Conservation (phyloP, 2,113 vertebrate species). For the Bungarus multicinctus region DNA sequence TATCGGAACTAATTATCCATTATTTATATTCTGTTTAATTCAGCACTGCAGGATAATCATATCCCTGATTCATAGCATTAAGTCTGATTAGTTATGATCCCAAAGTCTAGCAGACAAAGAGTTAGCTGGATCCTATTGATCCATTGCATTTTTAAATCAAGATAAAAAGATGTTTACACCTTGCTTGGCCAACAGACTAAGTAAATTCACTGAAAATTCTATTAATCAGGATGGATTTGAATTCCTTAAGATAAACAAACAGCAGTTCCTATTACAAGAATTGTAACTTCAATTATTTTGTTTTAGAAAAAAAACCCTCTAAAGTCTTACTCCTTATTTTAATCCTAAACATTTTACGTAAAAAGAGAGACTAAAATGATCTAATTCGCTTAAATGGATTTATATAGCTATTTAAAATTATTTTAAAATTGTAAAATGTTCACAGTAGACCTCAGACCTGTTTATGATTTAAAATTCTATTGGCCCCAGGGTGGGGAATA, state of each 20-base stretch:
- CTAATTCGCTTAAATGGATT: neutral
- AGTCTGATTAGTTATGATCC: neutral
- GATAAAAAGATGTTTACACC: neutral
- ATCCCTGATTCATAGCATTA: neutral
- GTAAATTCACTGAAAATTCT: neutral
- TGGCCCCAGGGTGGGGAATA: neutral
- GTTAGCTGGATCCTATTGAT: neutral
- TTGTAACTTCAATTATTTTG: neutral
- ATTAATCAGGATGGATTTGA: neutral
- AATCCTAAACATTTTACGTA: neutral
- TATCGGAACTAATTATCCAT: neutral
- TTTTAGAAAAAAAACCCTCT: neutral
- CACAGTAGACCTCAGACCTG: neutral
- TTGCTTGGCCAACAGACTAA: neutral
- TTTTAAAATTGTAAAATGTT: neutral
- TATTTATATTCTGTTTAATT: neutral
- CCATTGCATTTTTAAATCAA: neutral
- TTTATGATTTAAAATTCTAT: neutral
- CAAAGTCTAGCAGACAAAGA: neutral
- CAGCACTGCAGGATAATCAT: neutral
- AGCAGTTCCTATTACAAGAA: neutral
- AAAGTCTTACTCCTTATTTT: neutral
- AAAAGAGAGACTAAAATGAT: neutral
- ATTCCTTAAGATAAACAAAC: neutral
- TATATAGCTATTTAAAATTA: neutral